A percentile compares a stretch with the other conserved stretches of the same genome.
These are phyloP conservation scores for Cantharis rufa DNA, from an alignment of 2,888 invertebrate genomes.

Conservation along the genomic window DNA sequence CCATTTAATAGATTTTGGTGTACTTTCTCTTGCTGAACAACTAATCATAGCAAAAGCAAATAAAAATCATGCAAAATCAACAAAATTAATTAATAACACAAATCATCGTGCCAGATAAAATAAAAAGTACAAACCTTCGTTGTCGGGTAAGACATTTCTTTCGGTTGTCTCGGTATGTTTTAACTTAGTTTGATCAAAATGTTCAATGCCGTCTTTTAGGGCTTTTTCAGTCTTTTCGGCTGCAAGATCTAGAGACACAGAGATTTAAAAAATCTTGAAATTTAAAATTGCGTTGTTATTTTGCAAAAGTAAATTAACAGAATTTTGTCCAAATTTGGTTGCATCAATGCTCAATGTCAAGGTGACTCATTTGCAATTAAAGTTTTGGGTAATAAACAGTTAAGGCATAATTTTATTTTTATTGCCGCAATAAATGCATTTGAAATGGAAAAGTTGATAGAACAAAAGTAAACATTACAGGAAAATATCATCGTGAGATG, in stretches of 20 bases:
- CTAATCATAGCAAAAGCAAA: constrained; percentile 54
- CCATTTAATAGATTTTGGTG: constrained; percentile 73
- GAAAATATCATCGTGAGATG: background rate
- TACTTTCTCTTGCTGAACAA: constrained; percentile 73
- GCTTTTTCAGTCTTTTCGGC: constrained; percentile 85
- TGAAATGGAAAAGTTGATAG: background rate
- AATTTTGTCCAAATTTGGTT: background rate
- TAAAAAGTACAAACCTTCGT: constrained; percentile 71
- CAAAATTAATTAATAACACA: constrained; percentile 6
- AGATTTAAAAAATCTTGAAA: background rate
- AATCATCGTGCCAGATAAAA: background rate
- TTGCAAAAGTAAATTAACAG: no score
- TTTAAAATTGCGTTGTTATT: no score
- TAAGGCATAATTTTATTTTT: background rate
- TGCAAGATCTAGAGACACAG: constrained; percentile 76
- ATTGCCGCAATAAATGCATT: background rate
- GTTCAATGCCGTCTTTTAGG: constrained; percentile 82
- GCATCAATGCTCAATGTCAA: background rate
- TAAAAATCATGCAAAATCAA: constrained; percentile 21
- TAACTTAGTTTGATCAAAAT: constrained; percentile 79
- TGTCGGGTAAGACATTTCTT: constrained; percentile 91
- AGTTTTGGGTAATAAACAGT: background rate
- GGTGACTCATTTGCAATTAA: background rate
- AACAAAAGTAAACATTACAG: background rate
- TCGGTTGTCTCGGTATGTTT: constrained; percentile 92